Percentiles rank a stretch among this genome's conserved stretches.
Evolutionary conservation across 2,113 vertebrate genomes (phyloP).

Genomic region (Albula glossodonta): DNA sequence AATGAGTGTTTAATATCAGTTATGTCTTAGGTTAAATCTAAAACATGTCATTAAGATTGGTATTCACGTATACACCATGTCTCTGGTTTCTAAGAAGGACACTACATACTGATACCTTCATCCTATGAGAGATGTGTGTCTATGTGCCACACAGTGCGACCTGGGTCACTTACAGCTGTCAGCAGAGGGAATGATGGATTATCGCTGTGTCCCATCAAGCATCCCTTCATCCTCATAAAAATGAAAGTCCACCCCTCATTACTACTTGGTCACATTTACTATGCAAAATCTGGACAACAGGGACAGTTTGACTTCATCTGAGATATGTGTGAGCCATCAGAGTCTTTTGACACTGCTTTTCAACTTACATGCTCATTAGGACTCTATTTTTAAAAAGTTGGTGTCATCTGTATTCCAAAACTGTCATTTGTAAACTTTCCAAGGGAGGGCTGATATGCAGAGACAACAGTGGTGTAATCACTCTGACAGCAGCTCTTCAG

Average conservation of each 20-base stretch:
- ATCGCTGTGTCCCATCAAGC: constrained; percentile 5
- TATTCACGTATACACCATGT: neutral
- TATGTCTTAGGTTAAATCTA: neutral
- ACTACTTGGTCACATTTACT: constrained; percentile 15
- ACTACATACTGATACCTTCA: neutral
- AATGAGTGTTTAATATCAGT: too few relatives aligned
- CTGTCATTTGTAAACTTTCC: neutral
- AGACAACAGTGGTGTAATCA: neutral
- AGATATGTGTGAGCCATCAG: constrained; percentile 2
- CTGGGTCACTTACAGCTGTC: constrained; percentile 3
- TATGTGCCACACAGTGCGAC: constrained; percentile 7
- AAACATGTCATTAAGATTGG: neutral
- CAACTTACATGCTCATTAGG: constrained; percentile 2
- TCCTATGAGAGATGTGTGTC: constrained; percentile 3
- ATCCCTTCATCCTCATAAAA: constrained; percentile 7
- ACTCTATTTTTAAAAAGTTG: constrained; percentile 3
- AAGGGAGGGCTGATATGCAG: neutral
- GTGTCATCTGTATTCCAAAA: neutral
- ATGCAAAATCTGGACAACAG: constrained; percentile 2
- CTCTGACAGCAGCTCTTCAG: neutral
- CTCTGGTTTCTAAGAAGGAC: neutral
- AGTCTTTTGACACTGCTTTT: neutral
- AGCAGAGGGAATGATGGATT: constrained; percentile 1
- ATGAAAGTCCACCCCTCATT: neutral
- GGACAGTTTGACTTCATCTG: neutral